Evolutionary conservation across 2,888 invertebrate species (phyloP).

Genomic region (Netelia fuscicornis): DNA sequence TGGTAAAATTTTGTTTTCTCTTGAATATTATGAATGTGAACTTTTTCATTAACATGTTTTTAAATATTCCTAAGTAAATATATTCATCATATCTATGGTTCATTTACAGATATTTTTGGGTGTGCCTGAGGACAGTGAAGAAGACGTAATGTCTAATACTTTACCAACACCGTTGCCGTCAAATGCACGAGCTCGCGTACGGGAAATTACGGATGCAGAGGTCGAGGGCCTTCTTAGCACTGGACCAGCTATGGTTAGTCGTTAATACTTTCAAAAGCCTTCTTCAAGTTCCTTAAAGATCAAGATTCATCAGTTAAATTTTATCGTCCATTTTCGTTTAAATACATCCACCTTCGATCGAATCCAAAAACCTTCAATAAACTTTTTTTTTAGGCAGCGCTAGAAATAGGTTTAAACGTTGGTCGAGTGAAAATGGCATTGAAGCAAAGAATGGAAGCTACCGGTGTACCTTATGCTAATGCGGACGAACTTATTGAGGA

Average conservation of each 20-base stretch:
- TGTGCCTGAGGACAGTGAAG: slow-evolving; percentile 71
- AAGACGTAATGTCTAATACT: slow-evolving; percentile 67
- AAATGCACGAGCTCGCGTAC: slow-evolving; percentile 55
- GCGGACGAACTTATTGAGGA: slow-evolving; percentile 91
- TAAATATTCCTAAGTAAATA: slow-evolving; percentile 23
- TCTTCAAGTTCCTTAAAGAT: slow-evolving; percentile 86
- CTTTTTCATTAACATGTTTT: background rate
- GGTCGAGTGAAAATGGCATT: slow-evolving; percentile 87
- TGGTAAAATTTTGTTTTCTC: slow-evolving; percentile 70
- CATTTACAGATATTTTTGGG: slow-evolving; percentile 74
- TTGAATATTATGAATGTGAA: background rate
- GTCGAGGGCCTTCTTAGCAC: slow-evolving; percentile 80
- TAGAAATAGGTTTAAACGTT: slow-evolving; percentile 88
- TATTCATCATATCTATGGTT: background rate
- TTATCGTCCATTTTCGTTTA: background rate
- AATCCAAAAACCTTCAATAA: background rate
- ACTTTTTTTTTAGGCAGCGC: slow-evolving; percentile 84
- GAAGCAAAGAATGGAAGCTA: slow-evolving; percentile 86
- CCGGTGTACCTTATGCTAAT: slow-evolving; percentile 88
- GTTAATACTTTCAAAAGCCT: slow-evolving; percentile 24
- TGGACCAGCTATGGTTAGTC: slow-evolving; percentile 79
- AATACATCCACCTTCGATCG: background rate
- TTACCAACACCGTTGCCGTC: slow-evolving; percentile 70
- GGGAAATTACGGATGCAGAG: slow-evolving; percentile 78
- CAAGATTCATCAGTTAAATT: slow-evolving; percentile 80